Percentiles rank a stretch among this genome's conserved stretches.
These are phyloP conservation scores for Saimiri boliviensis DNA, from an alignment of 2,113 vertebrate species.

Conservation along the genomic window DNA sequence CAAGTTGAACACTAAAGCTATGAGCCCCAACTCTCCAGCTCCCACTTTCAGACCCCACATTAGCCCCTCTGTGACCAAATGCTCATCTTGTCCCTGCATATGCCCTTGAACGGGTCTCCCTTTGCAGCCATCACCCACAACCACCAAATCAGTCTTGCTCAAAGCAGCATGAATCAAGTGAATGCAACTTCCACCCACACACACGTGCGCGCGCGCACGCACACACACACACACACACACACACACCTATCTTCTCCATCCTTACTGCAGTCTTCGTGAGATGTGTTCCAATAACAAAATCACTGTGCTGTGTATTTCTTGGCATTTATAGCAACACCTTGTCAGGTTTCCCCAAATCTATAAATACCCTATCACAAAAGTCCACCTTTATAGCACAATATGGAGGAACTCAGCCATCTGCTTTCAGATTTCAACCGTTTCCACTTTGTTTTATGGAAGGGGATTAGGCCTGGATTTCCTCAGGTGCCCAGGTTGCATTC, in stretches of 20 bases:
- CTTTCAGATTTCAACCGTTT: constrained; percentile 57
- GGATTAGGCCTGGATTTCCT: constrained; percentile 62
- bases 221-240: not conserved
- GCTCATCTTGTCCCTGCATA: not conserved
- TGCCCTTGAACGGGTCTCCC: not conserved
- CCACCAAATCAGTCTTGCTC: not conserved
- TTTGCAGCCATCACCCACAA: not conserved
- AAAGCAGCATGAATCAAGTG: not conserved
- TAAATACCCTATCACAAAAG: constrained; percentile 40
- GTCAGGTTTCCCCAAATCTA: constrained; percentile 45
- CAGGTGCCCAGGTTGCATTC: not conserved
- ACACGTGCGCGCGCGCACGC: rapidly evolving
- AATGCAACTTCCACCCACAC: not conserved
- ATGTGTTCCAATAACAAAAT: constrained; percentile 30
- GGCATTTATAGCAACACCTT: constrained; percentile 64
- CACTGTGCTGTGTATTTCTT: constrained; percentile 41
- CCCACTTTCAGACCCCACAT: rapidly evolving
- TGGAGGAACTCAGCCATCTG: constrained; percentile 57
- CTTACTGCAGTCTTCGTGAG: not conserved
- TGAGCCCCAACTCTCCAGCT: not conserved
- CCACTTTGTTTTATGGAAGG: constrained; percentile 56
- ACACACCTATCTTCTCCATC: not conserved
- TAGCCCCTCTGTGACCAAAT: not conserved
- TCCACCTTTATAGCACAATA: not conserved
- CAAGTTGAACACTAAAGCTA: not conserved